phyloP scores from a whole-genome alignment of 2,797 vertebrate genomes.

The Melanotaenia maccullochi region DNA sequence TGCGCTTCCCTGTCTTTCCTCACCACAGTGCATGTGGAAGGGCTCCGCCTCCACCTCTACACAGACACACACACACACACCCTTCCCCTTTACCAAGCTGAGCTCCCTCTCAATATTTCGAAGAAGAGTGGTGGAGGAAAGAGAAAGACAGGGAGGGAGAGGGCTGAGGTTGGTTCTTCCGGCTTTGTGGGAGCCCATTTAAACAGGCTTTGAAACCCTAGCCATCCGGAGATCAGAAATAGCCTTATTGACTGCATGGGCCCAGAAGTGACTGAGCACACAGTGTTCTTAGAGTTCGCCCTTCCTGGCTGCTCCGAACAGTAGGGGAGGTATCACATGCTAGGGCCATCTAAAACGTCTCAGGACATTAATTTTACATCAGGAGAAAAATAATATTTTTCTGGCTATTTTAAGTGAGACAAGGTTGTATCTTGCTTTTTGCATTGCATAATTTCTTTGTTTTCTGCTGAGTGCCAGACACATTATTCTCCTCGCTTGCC shows the following conservation, averaged over 20 bases:
- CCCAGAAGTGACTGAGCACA: slow-evolving; percentile 78
- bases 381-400: slow-evolving; percentile 57
- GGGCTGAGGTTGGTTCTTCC: slow-evolving; percentile 77
- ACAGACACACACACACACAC: background rate
- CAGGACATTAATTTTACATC: slow-evolving; percentile 71
- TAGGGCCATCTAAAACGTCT: slow-evolving; percentile 55
- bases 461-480: slow-evolving; percentile 20
- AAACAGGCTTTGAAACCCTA: slow-evolving; percentile 86
- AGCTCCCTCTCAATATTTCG: slow-evolving; percentile 79
- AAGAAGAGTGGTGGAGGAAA: slow-evolving; percentile 65
- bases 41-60: slow-evolving; percentile 29
- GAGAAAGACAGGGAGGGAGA: slow-evolving; percentile 64
- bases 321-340: slow-evolving; percentile 39
- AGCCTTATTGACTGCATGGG: slow-evolving; percentile 82
- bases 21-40: slow-evolving; percentile 75
- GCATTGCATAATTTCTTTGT: slow-evolving; percentile 47
- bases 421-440: slow-evolving; percentile 19
- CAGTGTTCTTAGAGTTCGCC: slow-evolving; percentile 74
- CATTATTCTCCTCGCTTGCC: slow-evolving; percentile 40
- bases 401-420: slow-evolving; percentile 48
- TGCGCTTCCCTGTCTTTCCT: slow-evolving; percentile 82
- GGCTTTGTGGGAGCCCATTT: slow-evolving; percentile 83
- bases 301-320: slow-evolving; percentile 50
- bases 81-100: slow-evolving; percentile 61
- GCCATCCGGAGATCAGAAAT: slow-evolving; percentile 85